These are phyloP conservation scores for Aldrovandia affinis DNA, from an alignment of 2,797 vertebrate species.

Conservation along the genomic window DNA sequence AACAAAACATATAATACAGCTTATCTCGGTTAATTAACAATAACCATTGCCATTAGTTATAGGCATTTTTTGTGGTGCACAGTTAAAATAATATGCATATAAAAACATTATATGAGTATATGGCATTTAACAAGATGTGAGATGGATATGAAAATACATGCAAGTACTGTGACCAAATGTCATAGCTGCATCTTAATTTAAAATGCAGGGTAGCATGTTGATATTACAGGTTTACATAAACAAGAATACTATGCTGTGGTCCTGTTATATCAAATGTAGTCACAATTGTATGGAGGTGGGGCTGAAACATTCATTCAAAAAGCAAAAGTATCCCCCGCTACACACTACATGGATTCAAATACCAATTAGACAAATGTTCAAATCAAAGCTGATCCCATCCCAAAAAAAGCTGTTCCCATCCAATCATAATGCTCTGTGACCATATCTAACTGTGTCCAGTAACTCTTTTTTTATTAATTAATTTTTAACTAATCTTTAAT, in stretches of 20 bases:
- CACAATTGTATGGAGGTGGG: background rate
- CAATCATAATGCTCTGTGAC: background rate
- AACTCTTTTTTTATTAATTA: too few relatives aligned
- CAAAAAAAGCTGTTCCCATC: too few relatives aligned
- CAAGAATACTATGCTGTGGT: background rate
- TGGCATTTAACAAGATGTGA: background rate
- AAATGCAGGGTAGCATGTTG: background rate
- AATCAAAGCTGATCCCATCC: too few relatives aligned
- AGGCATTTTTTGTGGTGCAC: background rate
- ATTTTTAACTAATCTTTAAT: too few relatives aligned
- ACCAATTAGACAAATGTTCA: background rate
- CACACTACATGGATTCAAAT: background rate
- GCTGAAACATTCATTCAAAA: background rate
- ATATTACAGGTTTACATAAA: background rate
- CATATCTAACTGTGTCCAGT: too few relatives aligned
- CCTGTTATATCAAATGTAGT: background rate
- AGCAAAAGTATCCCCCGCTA: too few relatives aligned
- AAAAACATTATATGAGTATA: background rate
- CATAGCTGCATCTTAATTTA: background rate
- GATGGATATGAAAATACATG: background rate
- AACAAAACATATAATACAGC: conserved; percentile 9
- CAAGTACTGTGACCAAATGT: conserved; percentile 5
- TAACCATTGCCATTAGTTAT: background rate
- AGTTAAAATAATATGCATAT: background rate
- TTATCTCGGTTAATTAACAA: conserved; percentile 1